These are phyloP conservation scores for Coptodon rendalli DNA, from an alignment of 2,113 vertebrate genomes.

Conservation along the genomic window DNA sequence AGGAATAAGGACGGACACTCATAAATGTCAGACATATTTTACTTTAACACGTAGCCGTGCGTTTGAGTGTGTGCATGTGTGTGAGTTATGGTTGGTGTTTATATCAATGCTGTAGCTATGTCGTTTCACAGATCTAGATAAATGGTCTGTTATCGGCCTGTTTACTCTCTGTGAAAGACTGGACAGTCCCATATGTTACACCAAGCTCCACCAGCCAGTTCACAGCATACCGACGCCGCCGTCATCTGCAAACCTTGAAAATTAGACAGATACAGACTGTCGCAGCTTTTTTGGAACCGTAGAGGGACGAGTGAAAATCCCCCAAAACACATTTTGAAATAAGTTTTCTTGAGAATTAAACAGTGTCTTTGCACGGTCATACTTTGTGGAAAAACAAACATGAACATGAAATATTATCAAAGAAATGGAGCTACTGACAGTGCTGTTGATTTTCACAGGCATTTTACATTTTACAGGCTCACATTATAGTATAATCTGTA, in stretches of 20 bases:
- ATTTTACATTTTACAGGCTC: not conserved
- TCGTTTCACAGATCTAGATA: conserved; percentile 48
- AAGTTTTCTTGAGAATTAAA: not conserved
- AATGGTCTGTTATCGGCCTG: conserved; percentile 31
- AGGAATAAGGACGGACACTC: conserved; percentile 46
- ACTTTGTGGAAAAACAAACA: not conserved
- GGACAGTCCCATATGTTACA: conserved; percentile 35
- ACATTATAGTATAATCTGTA: not conserved
- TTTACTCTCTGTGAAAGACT: conserved; percentile 31
- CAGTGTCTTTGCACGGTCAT: not conserved
- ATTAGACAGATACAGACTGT: not conserved
- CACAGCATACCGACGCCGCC: not conserved
- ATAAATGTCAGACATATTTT: conserved; percentile 52
- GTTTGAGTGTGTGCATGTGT: not conserved
- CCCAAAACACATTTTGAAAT: not conserved
- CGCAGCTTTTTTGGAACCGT: not conserved
- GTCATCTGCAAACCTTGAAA: not conserved
- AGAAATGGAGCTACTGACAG: not conserved
- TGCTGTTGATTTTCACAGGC: not conserved
- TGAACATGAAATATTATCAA: not conserved
- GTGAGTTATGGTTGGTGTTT: conserved; percentile 44
- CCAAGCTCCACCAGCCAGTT: not conserved
- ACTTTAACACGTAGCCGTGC: conserved; percentile 6
- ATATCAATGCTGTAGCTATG: conserved; percentile 38
- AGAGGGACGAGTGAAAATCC: not conserved